phyloP scores from a whole-genome alignment of 2,113 vertebrate genomes.

The Neotragus pygmaeus region DNA sequence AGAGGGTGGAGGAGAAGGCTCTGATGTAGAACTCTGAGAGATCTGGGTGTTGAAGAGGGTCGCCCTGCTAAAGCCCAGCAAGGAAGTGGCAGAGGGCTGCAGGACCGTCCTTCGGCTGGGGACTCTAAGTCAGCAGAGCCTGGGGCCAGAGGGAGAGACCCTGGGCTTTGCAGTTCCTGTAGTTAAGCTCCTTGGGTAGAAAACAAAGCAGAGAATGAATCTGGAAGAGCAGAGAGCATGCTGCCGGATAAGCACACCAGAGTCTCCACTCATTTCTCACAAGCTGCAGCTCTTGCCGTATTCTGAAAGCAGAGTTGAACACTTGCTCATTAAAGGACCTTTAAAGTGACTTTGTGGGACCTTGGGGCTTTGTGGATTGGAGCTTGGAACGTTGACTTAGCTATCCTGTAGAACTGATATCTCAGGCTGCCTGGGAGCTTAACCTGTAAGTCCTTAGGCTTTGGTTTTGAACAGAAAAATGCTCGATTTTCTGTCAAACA shows the following conservation, averaged over 20 bases:
- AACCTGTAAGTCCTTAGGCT: not conserved
- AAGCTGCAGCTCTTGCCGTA: not conserved
- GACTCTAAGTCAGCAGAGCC: fast-evolving
- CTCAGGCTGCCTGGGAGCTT: not conserved
- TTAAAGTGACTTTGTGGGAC: not conserved
- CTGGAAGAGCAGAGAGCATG: fast-evolving
- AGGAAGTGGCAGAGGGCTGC: too few relatives aligned
- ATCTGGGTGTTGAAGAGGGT: not conserved
- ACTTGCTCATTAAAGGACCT: not conserved
- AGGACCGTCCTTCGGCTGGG: too few relatives aligned
- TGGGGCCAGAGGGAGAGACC: too few relatives aligned
- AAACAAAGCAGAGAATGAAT: not conserved
- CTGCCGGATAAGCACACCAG: not conserved
- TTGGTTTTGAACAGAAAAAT: not conserved
- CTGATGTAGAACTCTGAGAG: not conserved
- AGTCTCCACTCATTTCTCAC: not conserved
- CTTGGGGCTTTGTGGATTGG: not conserved
- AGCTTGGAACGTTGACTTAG: not conserved
- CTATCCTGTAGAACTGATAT: not conserved
- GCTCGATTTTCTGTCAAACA: not conserved
- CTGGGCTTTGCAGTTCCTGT: fast-evolving
- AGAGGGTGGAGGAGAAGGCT: too few relatives aligned
- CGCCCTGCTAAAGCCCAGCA: not conserved
- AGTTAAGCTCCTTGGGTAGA: fast-evolving
- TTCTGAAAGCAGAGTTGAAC: not conserved